Percentiles rank a stretch among this genome's conserved stretches.
Conservation (phyloP, 1,140 invertebrate species). For the Bombus polaris region DNA sequence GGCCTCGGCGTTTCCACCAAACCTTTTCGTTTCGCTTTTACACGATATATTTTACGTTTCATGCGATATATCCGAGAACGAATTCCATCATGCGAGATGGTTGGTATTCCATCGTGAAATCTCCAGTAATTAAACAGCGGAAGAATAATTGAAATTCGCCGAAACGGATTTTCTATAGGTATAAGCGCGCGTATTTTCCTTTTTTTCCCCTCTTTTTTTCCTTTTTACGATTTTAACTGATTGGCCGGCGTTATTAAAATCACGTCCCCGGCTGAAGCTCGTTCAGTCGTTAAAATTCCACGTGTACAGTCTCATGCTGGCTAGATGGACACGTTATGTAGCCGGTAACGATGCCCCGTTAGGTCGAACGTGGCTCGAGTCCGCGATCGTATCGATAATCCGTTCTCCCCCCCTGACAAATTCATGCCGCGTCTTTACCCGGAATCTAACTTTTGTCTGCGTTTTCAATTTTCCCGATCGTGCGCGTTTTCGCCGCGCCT, state of each 20-base stretch:
- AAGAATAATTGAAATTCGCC: background rate
- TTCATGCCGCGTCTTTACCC: slow-evolving; percentile 23
- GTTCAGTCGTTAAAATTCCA: slow-evolving; percentile 7
- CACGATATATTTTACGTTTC: background rate
- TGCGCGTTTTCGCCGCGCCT: background rate
- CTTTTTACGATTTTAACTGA: background rate
- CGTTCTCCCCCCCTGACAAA: slow-evolving; percentile 11
- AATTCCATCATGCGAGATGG: background rate
- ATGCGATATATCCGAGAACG: background rate
- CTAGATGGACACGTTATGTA: slow-evolving; percentile 31
- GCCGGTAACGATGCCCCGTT: slow-evolving; percentile 23
- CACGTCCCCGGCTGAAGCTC: background rate
- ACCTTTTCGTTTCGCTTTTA: background rate
- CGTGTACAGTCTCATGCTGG: background rate
- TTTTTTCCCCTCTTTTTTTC: background rate
- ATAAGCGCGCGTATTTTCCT: background rate
- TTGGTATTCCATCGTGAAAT: background rate
- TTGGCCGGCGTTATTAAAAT: slow-evolving; percentile 15
- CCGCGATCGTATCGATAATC: slow-evolving; percentile 32
- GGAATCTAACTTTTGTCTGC: background rate
- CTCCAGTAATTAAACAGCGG: background rate
- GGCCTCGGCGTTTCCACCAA: background rate
- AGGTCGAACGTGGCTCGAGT: slow-evolving; percentile 32
- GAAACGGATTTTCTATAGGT: background rate
- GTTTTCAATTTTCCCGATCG: background rate